Base-by-base conservation (phyloP, 2,113 vertebrate species). In the Chiloscyllium plagiosum region DNA sequence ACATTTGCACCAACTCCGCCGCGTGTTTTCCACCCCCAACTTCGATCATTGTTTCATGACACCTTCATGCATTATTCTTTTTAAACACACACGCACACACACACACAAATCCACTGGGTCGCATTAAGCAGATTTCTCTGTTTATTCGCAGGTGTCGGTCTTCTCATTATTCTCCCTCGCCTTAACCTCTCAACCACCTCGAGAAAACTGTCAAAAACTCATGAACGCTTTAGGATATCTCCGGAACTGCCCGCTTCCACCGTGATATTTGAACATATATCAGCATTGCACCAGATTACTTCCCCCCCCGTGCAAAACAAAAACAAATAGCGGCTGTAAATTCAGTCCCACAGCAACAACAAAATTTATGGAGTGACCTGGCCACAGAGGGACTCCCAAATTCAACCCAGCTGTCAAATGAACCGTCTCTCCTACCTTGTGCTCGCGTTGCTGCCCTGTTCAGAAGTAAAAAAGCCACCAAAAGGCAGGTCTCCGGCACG, bases 391-490 rank as follows among this genome's bases (percentile, higher is more conserved):
- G 85, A 50, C 52, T 94, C n/a, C 33, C n/a, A 6, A 61, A n/a
- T 52, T 68, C 92, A 61, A n/a, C 89, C 12, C 20, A 29, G 90
- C 50, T 61, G 50, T 56, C 19, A 33, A 33, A 56, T 33, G 52
- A 26, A 90, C 50, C 50, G 61, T 17, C 52, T 72, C 24, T 26
- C 93, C 10, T 95, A 95, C 94, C 94, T 95, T 95, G 94, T 95
- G 94, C 94, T 42, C 66, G 93, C 24, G 93, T 70, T 3, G 66
- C 66, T 50, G 94, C 42, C 68, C 42, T 52, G 42, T 24, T 26
- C 20, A 95, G 68, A 50, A 95, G 68, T 52, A 95, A 72, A 26
- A 95, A 37, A 50, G 68, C 42, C 94, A 72, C 42, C 68, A 52
- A 3, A 15, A 95, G 42, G 68, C 69, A 95, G 17, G 65, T 37